Base-by-base conservation (phyloP, 2,797 vertebrate species). In the Sebastes nivosus region DNA sequence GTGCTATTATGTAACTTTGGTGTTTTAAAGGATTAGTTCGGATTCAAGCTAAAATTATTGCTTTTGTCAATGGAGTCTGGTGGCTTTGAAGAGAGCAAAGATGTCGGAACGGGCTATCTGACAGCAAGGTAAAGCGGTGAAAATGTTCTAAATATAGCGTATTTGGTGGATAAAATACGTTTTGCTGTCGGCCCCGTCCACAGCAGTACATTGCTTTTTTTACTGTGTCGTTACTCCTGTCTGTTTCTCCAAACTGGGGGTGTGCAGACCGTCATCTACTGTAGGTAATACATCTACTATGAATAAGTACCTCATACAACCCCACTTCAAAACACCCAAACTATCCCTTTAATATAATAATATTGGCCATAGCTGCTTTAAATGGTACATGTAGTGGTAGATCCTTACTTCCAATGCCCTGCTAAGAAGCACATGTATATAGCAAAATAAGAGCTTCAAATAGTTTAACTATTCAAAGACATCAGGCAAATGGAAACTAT, bases 1-100 rank as follows among this genome's bases (percentile, higher is more conserved):
- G 14, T 46, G 42, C 0, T 0, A 18, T 46, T 46, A 0, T 46
- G 42, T 16, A 16, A 18, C 42, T 46, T 18, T 46, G 42, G 14
- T 46, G 42, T 46, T 46, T 18, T 18, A 18, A 46, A 46, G 42
- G 0, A 16, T 18, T 46, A 18, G 42, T 46, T 18, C 16, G 6
- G 6, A 18, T 46, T 18, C 14, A 0, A 46, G 42, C 14, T 46
- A 46, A 46, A 46, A 46, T 46, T 3, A 18, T 16, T 46, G 42
- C 3, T 46, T 46, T 46, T 46, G 42, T 46, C 42, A 46, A 18
- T 46, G 42, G 42, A 46, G 16, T 46, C 16, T 46, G 42, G 3
- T 46, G 42, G 42, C 42, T 46, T 46, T 46, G 42, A 18, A 46
- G 42, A 46, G 42, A 46, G 0, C 16, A 18, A 18, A 46, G 42